Conservation (phyloP, 1,140 invertebrate genomes). For the Agraylea sexmaculata region DNA sequence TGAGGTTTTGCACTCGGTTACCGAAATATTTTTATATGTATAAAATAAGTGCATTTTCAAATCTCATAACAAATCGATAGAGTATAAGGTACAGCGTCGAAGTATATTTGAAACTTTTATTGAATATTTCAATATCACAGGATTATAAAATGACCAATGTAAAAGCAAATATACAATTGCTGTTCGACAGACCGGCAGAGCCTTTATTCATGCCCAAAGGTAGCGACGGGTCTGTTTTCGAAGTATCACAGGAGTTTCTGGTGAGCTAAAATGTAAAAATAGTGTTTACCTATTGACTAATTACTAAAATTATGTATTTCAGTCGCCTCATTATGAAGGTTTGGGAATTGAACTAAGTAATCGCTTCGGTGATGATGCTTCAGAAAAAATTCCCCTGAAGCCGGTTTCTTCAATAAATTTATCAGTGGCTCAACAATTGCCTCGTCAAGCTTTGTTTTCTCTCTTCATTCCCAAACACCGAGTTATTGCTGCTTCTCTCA, state of each 20-base stretch:
- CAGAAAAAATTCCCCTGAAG: slow-evolving; percentile 29
- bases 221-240: slow-evolving; percentile 29
- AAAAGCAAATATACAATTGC: slow-evolving; percentile 23
- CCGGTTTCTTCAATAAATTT: slow-evolving; percentile 30
- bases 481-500: slow-evolving; percentile 41
- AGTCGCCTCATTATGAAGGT: slow-evolving; percentile 29
- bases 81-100: not conserved
- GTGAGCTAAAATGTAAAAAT: too few species aligned
- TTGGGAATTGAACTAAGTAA: slow-evolving; percentile 31
- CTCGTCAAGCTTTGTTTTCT: slow-evolving; percentile 40
- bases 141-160: slow-evolving; percentile 14
- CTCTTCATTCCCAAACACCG: slow-evolving; percentile 44
- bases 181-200: slow-evolving; percentile 37
- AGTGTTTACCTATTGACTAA: too few species aligned
- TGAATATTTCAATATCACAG: not conserved
- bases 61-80: not conserved
- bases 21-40: not conserved
- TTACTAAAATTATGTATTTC: slow-evolving; percentile 4
- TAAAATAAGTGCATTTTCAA: not conserved
- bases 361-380: slow-evolving; percentile 28
- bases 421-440: slow-evolving; percentile 27
- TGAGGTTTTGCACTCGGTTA: slow-evolving; percentile 7
- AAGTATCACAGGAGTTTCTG: slow-evolving; percentile 29
- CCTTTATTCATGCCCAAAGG: slow-evolving; percentile 35
- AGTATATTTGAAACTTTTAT: too few species aligned